Evolutionary conservation across 2,797 vertebrate species (phyloP).

Genomic region (Tadarida brasiliensis): DNA sequence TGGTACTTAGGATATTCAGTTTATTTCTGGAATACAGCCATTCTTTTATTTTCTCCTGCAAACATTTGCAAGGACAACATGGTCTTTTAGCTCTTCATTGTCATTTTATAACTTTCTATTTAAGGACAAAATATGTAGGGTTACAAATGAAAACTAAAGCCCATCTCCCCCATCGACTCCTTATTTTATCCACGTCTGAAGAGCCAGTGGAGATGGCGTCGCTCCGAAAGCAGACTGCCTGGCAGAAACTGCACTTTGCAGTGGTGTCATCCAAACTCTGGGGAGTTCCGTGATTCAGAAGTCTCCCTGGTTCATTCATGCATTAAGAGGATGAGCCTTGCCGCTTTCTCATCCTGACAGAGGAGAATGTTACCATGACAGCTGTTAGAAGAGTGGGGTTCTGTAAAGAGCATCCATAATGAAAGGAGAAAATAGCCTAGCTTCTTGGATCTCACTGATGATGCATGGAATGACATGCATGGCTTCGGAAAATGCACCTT

Average conservation of each 20-base stretch:
- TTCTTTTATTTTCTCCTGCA: conserved; percentile 45
- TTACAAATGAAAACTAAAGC: not conserved
- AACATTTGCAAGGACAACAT: conserved; percentile 26
- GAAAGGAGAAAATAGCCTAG: not conserved
- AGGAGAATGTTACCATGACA: conserved; percentile 76
- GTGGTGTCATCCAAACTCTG: conserved; percentile 34
- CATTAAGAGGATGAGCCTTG: conserved; percentile 60
- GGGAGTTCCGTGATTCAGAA: conserved; percentile 62
- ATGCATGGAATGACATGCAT: not conserved
- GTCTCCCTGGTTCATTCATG: conserved; percentile 65
- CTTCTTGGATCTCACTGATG: conserved; percentile 1
- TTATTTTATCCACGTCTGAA: not conserved
- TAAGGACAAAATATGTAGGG: conserved; percentile 37
- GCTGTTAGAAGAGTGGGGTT: conserved; percentile 61
- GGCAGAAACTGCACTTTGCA: conserved; percentile 60
- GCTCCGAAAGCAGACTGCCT: not conserved
- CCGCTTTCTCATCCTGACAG: conserved; percentile 63
- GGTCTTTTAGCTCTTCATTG: not conserved
- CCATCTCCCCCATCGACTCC: not conserved
- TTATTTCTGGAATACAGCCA: conserved; percentile 55
- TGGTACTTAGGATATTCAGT: not conserved
- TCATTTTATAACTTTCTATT: conserved; percentile 49
- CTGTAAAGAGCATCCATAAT: conserved; percentile 53
- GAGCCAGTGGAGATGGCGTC: not conserved
- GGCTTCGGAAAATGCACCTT: conserved; percentile 30